Conservation (phyloP, 2,113 vertebrate genomes). For the Neotoma lepida region DNA sequence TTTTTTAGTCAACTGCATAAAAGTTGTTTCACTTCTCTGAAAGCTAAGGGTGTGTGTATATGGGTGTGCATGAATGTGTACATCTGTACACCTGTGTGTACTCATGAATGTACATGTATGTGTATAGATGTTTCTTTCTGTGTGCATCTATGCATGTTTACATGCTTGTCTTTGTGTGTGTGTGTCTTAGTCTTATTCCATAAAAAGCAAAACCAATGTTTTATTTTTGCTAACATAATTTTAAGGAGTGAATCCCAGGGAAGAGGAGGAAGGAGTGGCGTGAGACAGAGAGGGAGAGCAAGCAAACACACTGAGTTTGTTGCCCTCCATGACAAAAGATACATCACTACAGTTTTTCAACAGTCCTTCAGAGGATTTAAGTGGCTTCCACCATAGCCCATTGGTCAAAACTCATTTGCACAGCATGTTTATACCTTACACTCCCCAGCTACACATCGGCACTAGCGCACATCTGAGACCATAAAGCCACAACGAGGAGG, state of each 20-base stretch:
- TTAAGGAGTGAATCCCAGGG: background rate
- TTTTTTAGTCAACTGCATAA: background rate
- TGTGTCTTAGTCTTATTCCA: background rate
- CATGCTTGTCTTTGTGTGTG: background rate
- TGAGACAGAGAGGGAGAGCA: background rate
- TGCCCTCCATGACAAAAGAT: background rate
- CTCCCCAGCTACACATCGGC: background rate
- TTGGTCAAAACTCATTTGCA: background rate
- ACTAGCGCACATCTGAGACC: background rate
- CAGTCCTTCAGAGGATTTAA: background rate
- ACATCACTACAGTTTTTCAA: background rate
- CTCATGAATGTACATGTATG: background rate
- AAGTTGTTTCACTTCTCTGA: slow-evolving; percentile 15
- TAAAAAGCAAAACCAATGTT: background rate
- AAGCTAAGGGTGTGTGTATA: background rate
- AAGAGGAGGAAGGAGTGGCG: background rate
- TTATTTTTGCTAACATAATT: background rate
- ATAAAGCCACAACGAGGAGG: background rate
- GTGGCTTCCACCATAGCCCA: background rate
- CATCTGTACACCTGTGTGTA: background rate
- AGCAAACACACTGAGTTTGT: background rate
- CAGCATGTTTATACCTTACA: background rate
- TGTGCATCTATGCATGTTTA: background rate
- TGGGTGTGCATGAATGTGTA: background rate
- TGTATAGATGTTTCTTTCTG: no score